Evolutionary conservation across 2,797 vertebrate species (phyloP).

Genomic region (Cuniculus paca): DNA sequence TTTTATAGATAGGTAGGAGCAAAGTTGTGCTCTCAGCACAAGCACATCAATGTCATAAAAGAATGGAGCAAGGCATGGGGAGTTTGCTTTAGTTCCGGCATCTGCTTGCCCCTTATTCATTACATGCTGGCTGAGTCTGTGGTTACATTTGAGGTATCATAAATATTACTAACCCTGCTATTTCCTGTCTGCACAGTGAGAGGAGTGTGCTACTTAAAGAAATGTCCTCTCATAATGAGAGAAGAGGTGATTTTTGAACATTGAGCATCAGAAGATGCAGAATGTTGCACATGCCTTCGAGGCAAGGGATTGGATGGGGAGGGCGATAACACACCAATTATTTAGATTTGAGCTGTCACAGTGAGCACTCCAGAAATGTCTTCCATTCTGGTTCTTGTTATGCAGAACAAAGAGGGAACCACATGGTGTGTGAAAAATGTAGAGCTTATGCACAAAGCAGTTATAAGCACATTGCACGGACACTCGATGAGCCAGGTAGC

Average conservation of each 20-base stretch:
- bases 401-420: not conserved
- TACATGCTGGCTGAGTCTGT: not conserved
- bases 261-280: constrained; percentile 38
- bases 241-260: constrained; percentile 23
- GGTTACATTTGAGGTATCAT: constrained; percentile 25
- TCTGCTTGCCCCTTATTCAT: not conserved
- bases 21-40: not conserved
- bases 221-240: constrained; percentile 54
- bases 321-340: not conserved
- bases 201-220: not conserved
- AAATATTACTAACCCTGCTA: not conserved
- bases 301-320: not conserved
- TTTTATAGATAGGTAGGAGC: not conserved
- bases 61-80: not conserved
- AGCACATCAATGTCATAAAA: not conserved
- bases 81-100: not conserved
- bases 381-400: not conserved
- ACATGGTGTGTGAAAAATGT: not conserved
- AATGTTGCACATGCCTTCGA: not conserved
- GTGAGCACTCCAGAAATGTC: not conserved
- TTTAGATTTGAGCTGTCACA: not conserved
- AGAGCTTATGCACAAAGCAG: not conserved
- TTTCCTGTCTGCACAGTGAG: constrained; percentile 44
- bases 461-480: not conserved
- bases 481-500: not conserved